These are phyloP conservation scores for Lutraria rhynchaena DNA, from an alignment of 1,140 invertebrate species.

Conservation along the genomic window DNA sequence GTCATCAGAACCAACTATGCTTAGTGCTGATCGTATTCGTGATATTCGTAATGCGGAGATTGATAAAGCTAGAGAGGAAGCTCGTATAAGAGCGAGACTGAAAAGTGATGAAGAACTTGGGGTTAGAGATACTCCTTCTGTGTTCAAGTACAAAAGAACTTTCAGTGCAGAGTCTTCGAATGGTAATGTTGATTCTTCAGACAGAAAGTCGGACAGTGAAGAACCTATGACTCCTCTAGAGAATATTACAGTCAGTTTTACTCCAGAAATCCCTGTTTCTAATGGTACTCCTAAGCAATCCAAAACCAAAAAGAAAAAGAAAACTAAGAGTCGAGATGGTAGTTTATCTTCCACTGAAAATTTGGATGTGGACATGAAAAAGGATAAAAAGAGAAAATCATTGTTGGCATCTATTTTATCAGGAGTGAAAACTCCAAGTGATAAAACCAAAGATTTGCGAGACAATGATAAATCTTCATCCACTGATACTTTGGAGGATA, in stretches of 20 bases:
- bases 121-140: slow-evolving; percentile 43
- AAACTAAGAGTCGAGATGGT: slow-evolving; percentile 43
- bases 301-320: slow-evolving; percentile 65
- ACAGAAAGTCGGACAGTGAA: slow-evolving; percentile 73
- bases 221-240: slow-evolving; percentile 56
- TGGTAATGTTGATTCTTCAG: slow-evolving; percentile 67
- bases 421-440: slow-evolving; percentile 67
- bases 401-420: slow-evolving; percentile 74
- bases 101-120: slow-evolving; percentile 70
- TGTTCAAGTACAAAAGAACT: slow-evolving; percentile 45
- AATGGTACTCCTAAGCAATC: slow-evolving; percentile 40
- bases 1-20: slow-evolving; percentile 43
- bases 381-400: slow-evolving; percentile 72
- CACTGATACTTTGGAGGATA: slow-evolving; percentile 66
- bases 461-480: slow-evolving; percentile 64
- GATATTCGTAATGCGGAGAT: slow-evolving; percentile 66
- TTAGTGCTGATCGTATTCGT: slow-evolving; percentile 63
- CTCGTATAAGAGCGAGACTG: slow-evolving; percentile 62
- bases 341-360: slow-evolving; percentile 48
- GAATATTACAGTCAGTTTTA: slow-evolving; percentile 46
- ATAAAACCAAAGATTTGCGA: slow-evolving; percentile 61
- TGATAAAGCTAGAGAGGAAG: slow-evolving; percentile 66
- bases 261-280: slow-evolving; percentile 40
- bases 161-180: slow-evolving; percentile 54
- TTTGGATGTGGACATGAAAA: slow-evolving; percentile 62